Evolutionary conservation across 2,797 vertebrate genomes (phyloP), one percentile per base, ranked within the genome.

Genomic region (Nothura maculosa): DNA sequence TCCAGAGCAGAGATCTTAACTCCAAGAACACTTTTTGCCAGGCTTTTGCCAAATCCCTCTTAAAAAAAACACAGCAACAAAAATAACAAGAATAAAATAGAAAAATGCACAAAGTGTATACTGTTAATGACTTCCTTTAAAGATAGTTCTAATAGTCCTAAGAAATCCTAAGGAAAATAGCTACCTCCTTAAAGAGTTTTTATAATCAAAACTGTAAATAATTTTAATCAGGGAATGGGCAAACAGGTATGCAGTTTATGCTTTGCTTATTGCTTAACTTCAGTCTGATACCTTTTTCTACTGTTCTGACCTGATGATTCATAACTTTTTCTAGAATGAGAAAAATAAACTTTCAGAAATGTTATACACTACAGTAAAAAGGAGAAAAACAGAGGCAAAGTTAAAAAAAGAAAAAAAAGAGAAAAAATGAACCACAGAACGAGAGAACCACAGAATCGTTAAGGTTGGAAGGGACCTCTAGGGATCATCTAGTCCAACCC

Each of bases 241-340:
- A 64, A 76, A 92, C 38, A 93, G 15, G 24, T 89, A 4, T 50
- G 50, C 42, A 13, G 75, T 54, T 94, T 88, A 81, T 24, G 21
- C 52, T n/a, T 93, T 89, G 90, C 47, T 48, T 58, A 93, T 94
- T 89, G 27, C 34, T 87, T 52, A 72, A 38, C 74, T 85, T 95
- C 82, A 86, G 68, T 83, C 68, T 75, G 79, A 68, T 79, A 50
- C 83, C 79, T 81, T 90, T 90, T 84, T 61, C 87, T 61, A 74
- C 54, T 66, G 70, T 72, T 63, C 96, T 89, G 54, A 91, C 79
- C 69, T 86, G 50, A 62, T 95, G 90, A 94, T 77, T 93, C 11
- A 3, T 55, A 20, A 84, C 74, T 91, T 93, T 91, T 82, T 85
- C 2, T 75, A 95, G 40, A 90, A 75, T 63, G 45, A 95, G 43